Evolutionary conservation across 2,888 invertebrate species (phyloP).

Genomic region (Chymomyza procnemis): DNA sequence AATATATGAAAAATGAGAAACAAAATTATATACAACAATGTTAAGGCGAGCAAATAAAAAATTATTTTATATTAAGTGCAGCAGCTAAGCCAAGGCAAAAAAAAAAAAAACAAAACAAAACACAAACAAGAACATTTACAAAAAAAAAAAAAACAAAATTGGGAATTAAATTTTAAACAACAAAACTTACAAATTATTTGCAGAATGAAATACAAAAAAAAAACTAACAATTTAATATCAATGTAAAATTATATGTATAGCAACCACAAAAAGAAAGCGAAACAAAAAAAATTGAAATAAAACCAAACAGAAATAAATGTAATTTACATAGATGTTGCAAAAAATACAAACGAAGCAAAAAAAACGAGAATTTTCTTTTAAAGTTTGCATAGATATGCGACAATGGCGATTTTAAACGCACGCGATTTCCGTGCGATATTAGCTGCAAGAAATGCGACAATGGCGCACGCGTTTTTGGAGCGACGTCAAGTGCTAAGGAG

Average conservation of each 20-base stretch:
- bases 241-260: slow-evolving; percentile 68
- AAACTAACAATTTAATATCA: slow-evolving; percentile 59
- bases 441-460: too few species aligned
- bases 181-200: neutral
- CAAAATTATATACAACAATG: neutral
- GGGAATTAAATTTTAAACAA: neutral
- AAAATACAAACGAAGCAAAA: slow-evolving; percentile 30
- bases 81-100: slow-evolving; percentile 19
- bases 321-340: slow-evolving; percentile 70
- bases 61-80: slow-evolving; percentile 23
- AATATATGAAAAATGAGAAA: slow-evolving; percentile 12
- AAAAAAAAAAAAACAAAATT: slow-evolving; percentile 8
- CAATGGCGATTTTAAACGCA: neutral
- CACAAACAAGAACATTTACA: slow-evolving; percentile 46
- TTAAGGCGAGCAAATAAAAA: slow-evolving; percentile 34
- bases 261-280: slow-evolving; percentile 44
- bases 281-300: slow-evolving; percentile 35
- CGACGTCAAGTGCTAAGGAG: too few species aligned
- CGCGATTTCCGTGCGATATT: neutral
- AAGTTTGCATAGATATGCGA: neutral
- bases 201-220: neutral
- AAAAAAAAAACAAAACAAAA: slow-evolving; percentile 24
- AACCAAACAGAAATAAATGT: slow-evolving; percentile 55
- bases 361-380: slow-evolving; percentile 7
- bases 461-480: too few species aligned